Evolutionary conservation across 2,888 invertebrate species (phyloP).

Genomic region (Germaria angustata): DNA sequence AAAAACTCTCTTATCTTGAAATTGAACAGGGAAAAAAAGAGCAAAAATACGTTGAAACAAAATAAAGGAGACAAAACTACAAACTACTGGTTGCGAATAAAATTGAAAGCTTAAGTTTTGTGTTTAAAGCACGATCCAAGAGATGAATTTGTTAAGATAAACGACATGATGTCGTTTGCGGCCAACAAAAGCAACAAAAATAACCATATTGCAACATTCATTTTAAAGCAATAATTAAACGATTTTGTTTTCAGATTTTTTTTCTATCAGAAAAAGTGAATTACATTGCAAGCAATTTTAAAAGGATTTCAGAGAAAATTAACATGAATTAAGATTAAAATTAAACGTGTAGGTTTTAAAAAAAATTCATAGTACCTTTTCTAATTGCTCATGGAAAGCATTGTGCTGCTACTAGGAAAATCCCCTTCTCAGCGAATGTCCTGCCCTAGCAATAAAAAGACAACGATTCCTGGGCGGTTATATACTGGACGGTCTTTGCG

Average conservation of each 20-base stretch:
- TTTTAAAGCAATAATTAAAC: slow-evolving; percentile 51
- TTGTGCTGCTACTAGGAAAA: no score
- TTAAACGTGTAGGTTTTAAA: no score
- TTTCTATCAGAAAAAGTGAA: background rate
- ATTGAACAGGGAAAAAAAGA: background rate
- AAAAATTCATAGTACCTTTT: no score
- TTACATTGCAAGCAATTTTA: background rate
- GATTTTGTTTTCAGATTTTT: slow-evolving; percentile 4
- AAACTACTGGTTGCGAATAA: slow-evolving; percentile 29
- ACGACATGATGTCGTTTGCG: slow-evolving; percentile 41
- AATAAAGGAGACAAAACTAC: slow-evolving; percentile 29
- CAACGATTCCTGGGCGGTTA: no score
- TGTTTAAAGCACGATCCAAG: slow-evolving; percentile 55
- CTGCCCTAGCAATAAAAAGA: no score
- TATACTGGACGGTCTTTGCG: no score
- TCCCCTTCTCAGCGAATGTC: no score
- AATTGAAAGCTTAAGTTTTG: slow-evolving; percentile 64
- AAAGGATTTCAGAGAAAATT: slow-evolving; percentile 22
- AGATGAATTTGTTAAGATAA: slow-evolving; percentile 64
- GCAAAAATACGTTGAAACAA: background rate
- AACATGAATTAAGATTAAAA: background rate
- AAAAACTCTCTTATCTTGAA: slow-evolving; percentile 45
- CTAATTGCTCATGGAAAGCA: no score
- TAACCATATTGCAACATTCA: slow-evolving; percentile 16
- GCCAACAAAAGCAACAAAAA: slow-evolving; percentile 5